Conservation (phyloP, 2,113 vertebrate species). For the Anas platyrhynchos region DNA sequence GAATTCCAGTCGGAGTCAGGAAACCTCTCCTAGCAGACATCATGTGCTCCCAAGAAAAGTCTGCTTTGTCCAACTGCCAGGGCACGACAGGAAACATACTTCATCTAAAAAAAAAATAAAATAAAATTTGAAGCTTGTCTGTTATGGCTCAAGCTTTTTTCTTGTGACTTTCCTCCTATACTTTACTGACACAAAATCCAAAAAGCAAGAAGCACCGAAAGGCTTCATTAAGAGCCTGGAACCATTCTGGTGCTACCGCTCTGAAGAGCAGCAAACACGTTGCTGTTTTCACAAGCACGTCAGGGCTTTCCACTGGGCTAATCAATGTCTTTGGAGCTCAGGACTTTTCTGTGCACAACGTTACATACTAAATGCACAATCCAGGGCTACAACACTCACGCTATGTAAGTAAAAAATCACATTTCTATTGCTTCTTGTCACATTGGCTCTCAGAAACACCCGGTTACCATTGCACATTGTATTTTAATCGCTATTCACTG, state of each 20-base stretch:
- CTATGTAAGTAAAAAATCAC: neutral
- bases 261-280: neutral
- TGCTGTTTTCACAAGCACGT: neutral
- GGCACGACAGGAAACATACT: neutral
- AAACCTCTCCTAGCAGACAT: neutral
- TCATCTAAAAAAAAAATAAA: neutral
- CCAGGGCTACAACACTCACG: neutral
- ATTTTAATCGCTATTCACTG: no score
- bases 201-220: neutral
- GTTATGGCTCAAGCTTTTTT: neutral
- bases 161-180: neutral
- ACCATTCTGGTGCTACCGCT: neutral
- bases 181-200: neutral
- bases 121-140: neutral
- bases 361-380: neutral
- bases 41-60: neutral
- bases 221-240: neutral
- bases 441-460: neutral
- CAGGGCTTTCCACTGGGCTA: neutral
- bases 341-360: neutral
- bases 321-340: neutral
- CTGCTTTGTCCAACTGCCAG: neutral
- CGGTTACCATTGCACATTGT: neutral
- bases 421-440: neutral
- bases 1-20: neutral